Evolutionary conservation across 1,140 invertebrate genomes (phyloP), one percentile per base, ranked within the genome.

Genomic region (Solen grandis): DNA sequence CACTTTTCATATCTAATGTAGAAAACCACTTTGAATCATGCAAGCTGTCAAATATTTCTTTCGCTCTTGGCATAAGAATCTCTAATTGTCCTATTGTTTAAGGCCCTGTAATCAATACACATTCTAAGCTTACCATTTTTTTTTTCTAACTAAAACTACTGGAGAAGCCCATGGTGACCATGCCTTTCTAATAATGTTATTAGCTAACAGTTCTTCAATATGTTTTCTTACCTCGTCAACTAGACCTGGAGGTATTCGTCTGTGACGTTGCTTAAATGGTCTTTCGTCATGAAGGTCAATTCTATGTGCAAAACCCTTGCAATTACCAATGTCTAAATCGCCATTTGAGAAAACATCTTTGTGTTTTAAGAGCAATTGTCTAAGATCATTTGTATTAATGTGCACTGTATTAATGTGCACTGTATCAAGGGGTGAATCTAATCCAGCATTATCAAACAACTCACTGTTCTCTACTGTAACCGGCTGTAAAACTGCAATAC

Each of bases 71-170:
- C 55, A 29, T 59, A 59, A 10, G 55, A n/a, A 59, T 59, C 55
- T 59, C 25, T 13, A 22, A 29, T 59, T 13, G 19, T 59, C 10
- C 8, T n/a, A 22, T 8, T 10, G 55, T 59, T 22, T 8, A 59
- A 22, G 10, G 27, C 27, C 22, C 55, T 59, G 27, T 59, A 59
- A 59, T 59, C 55, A n/a, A 59, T 29, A 29, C 55, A 59, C 55
- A 59, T 59, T 10, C 55, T 10, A 22, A 59, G 27, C 27, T 22
- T 8, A 22, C 55, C 55, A 50, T n/a, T 8, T 13, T 59, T 59
- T 29, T 10, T 59, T 59, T 59, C 55, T 8, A 59, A 59, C 55
- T 59, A 59, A 59, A 22, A 59, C 55, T 13, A 59, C 55, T 10
- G 19, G 8, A 8, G 19, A 22, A 13, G 55, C 27, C 55, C 55